Evolutionary conservation across 2,113 vertebrate species (phyloP).

Genomic region (Otus sunia): DNA sequence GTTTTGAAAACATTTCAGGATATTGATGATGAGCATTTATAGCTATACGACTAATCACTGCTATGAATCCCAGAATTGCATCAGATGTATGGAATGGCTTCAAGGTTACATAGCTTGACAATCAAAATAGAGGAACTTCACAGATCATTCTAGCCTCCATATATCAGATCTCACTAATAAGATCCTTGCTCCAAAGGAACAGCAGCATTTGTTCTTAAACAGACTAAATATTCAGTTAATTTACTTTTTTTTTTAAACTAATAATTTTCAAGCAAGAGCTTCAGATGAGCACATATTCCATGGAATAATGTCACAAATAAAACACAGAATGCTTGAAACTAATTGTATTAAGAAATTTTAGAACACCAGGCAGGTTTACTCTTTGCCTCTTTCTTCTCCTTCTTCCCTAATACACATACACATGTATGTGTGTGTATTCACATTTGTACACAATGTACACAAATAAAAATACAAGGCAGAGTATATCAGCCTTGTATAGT

Average conservation of each 20-base stretch:
- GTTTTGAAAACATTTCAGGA: slow-evolving; percentile 22
- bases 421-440: neutral
- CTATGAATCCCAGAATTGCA: neutral
- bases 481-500: neutral
- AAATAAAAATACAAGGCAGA: neutral
- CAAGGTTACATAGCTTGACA: neutral
- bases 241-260: neutral
- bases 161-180: neutral
- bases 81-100: neutral
- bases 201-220: neutral
- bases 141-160: neutral
- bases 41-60: neutral
- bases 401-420: neutral
- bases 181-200: neutral
- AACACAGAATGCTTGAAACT: neutral
- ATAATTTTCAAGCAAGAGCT: neutral
- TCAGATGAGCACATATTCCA: neutral
- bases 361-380: neutral
- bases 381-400: neutral
- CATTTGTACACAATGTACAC: neutral
- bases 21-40: neutral
- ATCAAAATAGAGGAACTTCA: neutral
- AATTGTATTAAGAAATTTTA: neutral
- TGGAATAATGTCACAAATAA: neutral
- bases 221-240: neutral